phyloP scores from a whole-genome alignment of 2,113 vertebrate genomes.

The Hypanus sabinus region DNA sequence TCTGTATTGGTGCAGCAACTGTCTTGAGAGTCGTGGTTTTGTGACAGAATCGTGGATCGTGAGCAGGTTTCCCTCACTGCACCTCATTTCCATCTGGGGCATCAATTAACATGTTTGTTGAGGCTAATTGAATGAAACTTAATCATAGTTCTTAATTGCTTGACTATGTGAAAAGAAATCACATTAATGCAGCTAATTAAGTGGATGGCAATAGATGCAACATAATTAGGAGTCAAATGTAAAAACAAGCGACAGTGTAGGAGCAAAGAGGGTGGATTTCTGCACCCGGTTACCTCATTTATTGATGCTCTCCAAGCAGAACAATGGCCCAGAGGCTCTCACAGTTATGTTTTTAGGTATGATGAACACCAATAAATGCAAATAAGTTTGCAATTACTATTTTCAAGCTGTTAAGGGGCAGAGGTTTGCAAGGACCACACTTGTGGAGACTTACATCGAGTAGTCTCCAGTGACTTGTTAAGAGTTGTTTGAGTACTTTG shows the following conservation, averaged over 20 bases:
- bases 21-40: slow-evolving; percentile 45
- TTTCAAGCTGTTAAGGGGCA: slow-evolving; percentile 82
- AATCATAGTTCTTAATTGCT: slow-evolving; percentile 94
- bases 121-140: slow-evolving; percentile 99
- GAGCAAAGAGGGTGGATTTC: slow-evolving; percentile 34
- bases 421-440: slow-evolving; percentile 53
- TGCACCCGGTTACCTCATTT: neutral
- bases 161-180: slow-evolving; percentile 96
- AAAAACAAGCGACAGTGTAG: slow-evolving; percentile 50
- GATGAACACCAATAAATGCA: slow-evolving; percentile 70
- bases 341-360: slow-evolving; percentile 37
- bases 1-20: neutral
- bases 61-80: slow-evolving; percentile 66
- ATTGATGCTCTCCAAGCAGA: slow-evolving; percentile 28
- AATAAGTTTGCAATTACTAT: slow-evolving; percentile 84
- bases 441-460: slow-evolving; percentile 72
- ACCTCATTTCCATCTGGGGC: slow-evolving; percentile 79
- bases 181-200: slow-evolving; percentile 98
- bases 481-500: slow-evolving; percentile 86
- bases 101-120: slow-evolving; percentile 95
- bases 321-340: slow-evolving; percentile 36
- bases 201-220: slow-evolving; percentile 81
- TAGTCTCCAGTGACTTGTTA: slow-evolving; percentile 92
- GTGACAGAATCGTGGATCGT: slow-evolving; percentile 48
- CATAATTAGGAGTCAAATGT: slow-evolving; percentile 72